A percentile compares a stretch with the other conserved stretches of the same genome.
Evolutionary conservation across 2,797 vertebrate genomes (phyloP).

Genomic region (Yasuhikotakia modesta): DNA sequence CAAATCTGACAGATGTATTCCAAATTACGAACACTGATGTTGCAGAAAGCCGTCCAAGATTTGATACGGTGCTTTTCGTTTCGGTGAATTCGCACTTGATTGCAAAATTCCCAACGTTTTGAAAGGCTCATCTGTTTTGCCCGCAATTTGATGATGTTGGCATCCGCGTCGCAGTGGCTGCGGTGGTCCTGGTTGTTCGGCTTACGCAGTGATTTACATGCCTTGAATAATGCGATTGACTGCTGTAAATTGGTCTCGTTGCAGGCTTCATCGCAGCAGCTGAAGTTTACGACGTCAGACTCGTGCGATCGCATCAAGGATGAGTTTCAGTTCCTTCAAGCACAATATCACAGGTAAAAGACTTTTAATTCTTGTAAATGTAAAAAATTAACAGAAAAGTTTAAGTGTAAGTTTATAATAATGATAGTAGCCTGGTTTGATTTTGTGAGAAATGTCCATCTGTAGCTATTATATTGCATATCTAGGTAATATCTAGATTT

Average conservation of each 20-base stretch:
- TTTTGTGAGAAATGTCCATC: too few species aligned
- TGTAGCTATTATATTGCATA: too few species aligned
- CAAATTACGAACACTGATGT: conserved; percentile 39
- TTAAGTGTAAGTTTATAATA: too few species aligned
- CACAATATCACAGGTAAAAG: conserved; percentile 94
- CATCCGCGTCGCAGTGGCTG: not conserved
- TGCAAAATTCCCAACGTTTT: conserved; percentile 7
- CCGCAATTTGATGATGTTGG: not conserved
- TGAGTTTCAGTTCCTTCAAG: conserved; percentile 97
- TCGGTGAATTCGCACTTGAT: conserved; percentile 32
- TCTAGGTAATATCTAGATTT: too few species aligned
- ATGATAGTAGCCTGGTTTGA: too few species aligned
- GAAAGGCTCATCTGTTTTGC: conserved; percentile 8
- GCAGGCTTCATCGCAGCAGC: conserved; percentile 93
- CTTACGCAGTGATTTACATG: conserved; percentile 4
- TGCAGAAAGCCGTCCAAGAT: conserved; percentile 20
- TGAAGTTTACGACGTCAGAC: conserved; percentile 98
- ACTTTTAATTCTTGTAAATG: not conserved
- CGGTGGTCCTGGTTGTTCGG: conserved; percentile 11
- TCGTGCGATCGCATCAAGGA: conserved; percentile 98
- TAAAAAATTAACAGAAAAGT: too few species aligned
- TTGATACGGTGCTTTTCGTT: conserved; percentile 16
- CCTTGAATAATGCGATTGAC: conserved; percentile 50
- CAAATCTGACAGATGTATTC: conserved; percentile 31
- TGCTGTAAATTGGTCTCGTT: conserved; percentile 46